Conservation (phyloP, 2,797 vertebrate genomes). For the Notolabrus celidotus region DNA sequence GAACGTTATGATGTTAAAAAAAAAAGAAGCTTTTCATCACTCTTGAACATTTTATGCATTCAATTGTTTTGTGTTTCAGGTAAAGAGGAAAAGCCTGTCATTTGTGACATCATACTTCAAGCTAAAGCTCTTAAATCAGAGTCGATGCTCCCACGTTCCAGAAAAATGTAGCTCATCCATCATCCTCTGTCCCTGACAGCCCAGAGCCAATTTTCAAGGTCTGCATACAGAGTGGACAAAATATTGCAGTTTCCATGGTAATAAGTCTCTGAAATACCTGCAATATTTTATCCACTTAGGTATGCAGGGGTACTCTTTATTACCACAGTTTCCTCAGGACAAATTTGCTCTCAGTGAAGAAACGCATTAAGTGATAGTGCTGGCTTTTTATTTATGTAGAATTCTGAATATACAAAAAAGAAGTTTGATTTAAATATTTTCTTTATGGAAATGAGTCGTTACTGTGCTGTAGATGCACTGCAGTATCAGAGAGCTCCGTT, state of each 20-base stretch:
- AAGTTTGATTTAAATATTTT: slow-evolving; percentile 26
- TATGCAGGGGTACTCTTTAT: background rate
- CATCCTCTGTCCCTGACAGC: slow-evolving; percentile 17
- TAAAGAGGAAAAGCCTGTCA: background rate
- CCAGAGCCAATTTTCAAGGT: slow-evolving; percentile 10
- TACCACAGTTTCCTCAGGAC: background rate
- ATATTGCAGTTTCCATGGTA: slow-evolving; percentile 55
- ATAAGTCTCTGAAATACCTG: slow-evolving; percentile 30
- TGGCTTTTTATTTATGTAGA: slow-evolving; percentile 32
- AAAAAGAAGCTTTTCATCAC: too few species aligned
- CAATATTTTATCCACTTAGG: slow-evolving; percentile 37
- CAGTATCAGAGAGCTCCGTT: slow-evolving; percentile 6
- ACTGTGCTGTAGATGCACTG: slow-evolving; percentile 18
- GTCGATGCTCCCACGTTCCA: slow-evolving; percentile 1
- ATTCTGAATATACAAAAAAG: slow-evolving; percentile 34
- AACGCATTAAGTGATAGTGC: background rate
- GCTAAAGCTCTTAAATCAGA: slow-evolving; percentile 43
- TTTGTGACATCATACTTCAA: slow-evolving; percentile 23
- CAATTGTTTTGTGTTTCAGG: slow-evolving; percentile 9
- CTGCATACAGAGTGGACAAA: slow-evolving; percentile 31
- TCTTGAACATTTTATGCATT: background rate
- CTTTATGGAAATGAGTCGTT: slow-evolving; percentile 2
- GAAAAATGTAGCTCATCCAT: slow-evolving; percentile 47
- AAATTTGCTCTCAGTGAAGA: background rate
- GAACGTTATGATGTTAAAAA: too few species aligned